Evolutionary conservation across 2,113 vertebrate species (phyloP).

Genomic region (Amphiprion percula): DNA sequence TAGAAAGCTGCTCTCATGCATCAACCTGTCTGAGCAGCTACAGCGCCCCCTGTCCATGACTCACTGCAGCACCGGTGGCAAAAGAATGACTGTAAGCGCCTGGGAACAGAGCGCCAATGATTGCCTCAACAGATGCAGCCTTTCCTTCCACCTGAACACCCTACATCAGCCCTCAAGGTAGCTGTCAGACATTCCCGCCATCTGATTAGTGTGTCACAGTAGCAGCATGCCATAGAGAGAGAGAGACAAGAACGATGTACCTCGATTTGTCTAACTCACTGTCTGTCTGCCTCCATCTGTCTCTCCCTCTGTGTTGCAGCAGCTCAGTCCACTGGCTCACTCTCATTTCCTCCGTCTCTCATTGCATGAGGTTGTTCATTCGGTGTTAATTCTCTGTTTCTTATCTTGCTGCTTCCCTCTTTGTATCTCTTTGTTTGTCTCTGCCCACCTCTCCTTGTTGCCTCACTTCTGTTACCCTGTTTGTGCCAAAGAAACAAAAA

Average conservation of each 20-base stretch:
- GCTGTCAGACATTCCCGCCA: constrained; percentile 66
- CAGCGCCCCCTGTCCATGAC: constrained; percentile 28
- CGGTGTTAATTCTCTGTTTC: constrained; percentile 14
- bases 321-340: constrained; percentile 27
- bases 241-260: constrained; percentile 46
- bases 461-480: constrained; percentile 37
- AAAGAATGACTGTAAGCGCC: constrained; percentile 34
- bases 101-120: constrained; percentile 47
- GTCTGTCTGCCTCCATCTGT: constrained; percentile 57
- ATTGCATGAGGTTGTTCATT: constrained; percentile 22
- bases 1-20: constrained; percentile 3
- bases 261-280: constrained; percentile 56
- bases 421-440: constrained; percentile 39
- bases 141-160: constrained; percentile 75
- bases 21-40: constrained; percentile 39
- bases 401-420: constrained; percentile 30
- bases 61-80: constrained; percentile 50
- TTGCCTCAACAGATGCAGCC: constrained; percentile 64
- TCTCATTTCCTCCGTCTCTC: constrained; percentile 20
- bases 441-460: constrained; percentile 26
- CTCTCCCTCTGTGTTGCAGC: constrained; percentile 33
- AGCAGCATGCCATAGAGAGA: constrained; percentile 21
- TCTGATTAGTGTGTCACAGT: constrained; percentile 69
- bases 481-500: constrained; percentile 26
- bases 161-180: constrained; percentile 75